These are phyloP conservation scores for Xenopus petersii DNA, from an alignment of 2,797 vertebrate species.

Conservation along the genomic window DNA sequence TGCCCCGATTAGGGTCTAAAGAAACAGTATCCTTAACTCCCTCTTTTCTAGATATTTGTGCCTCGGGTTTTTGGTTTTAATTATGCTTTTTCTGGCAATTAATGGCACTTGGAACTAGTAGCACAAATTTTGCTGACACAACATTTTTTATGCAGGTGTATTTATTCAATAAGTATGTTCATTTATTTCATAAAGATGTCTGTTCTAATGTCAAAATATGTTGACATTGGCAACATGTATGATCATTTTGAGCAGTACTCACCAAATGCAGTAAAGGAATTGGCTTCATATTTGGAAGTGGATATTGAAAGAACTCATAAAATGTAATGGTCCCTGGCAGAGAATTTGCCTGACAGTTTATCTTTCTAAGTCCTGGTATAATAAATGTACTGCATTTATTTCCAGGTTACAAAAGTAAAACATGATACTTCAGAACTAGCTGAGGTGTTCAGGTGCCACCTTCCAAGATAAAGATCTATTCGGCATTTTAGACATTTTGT, in stretches of 20 bases:
- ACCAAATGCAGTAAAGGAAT: not conserved
- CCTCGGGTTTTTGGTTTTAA: slow-evolving; percentile 20
- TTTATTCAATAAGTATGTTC: slow-evolving; percentile 14
- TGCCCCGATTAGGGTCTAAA: too few species aligned
- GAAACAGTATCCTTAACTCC: too few species aligned
- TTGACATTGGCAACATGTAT: slow-evolving; percentile 35
- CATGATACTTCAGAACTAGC: too few species aligned
- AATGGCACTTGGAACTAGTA: slow-evolving; percentile 1
- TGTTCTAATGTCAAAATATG: not conserved
- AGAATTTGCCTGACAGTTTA: not conserved
- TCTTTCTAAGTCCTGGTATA: not conserved
- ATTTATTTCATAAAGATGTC: slow-evolving; percentile 17
- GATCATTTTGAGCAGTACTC: slow-evolving; percentile 18
- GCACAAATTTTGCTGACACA: slow-evolving; percentile 29
- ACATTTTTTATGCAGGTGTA: slow-evolving; percentile 24
- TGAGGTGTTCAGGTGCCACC: too few species aligned
- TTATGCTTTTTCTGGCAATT: slow-evolving; percentile 37
- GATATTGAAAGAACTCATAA: slow-evolving; percentile 15
- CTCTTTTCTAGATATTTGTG: slow-evolving; percentile 7
- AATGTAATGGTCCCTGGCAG: not conserved
- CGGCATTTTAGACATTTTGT: too few species aligned
- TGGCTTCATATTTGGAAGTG: slow-evolving; percentile 15
- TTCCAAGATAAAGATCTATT: too few species aligned
- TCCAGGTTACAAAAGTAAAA: too few species aligned
- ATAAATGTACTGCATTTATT: too few species aligned